Conservation (phyloP, 2,797 vertebrate species). For the Huso huso region DNA sequence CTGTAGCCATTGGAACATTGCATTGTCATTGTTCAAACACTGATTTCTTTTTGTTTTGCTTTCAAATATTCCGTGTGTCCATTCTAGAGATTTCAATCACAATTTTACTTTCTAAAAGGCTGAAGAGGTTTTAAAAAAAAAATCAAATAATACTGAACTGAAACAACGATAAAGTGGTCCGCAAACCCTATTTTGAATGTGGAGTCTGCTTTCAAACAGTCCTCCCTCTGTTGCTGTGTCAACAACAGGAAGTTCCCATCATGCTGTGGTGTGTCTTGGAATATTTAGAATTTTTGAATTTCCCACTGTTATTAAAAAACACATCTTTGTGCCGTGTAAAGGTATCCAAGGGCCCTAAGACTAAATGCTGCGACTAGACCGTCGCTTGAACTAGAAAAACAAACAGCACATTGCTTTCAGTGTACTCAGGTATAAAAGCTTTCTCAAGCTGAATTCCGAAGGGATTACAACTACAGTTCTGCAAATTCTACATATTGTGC, state of each 20-base stretch:
- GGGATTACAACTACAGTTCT: slow-evolving; percentile 21
- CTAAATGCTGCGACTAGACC: background rate
- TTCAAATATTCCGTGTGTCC: no score
- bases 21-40: no score
- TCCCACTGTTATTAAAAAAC: background rate
- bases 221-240: no score
- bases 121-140: no score
- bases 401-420: background rate
- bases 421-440: background rate
- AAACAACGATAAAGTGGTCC: no score
- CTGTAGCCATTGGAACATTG: no score
- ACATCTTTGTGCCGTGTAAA: background rate
- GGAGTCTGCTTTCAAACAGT: no score
- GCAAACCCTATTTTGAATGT: no score
- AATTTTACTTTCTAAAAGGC: no score
- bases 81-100: no score
- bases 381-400: background rate
- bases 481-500: slow-evolving; percentile 18
- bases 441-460: slow-evolving; percentile 11
- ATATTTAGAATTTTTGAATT: background rate
- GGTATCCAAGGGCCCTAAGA: background rate
- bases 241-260: background rate
- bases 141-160: no score
- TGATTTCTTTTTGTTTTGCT: no score
- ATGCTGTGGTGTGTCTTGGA: background rate